phyloP scores from a whole-genome alignment of 2,797 vertebrate species.

The Scolopax rusticola region DNA sequence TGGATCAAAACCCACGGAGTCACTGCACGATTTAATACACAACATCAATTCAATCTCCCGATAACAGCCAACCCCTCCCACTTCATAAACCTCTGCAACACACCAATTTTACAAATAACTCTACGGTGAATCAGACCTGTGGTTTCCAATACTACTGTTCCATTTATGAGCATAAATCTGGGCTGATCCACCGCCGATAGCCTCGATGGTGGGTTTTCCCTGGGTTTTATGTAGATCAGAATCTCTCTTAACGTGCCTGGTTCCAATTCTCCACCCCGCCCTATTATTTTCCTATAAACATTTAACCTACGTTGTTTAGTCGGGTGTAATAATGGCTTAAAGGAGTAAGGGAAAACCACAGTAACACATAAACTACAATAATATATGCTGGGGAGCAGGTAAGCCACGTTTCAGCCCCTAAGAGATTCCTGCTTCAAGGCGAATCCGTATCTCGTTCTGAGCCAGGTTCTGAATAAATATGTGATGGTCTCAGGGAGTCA shows the following conservation, averaged over 20 bases:
- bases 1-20: conserved; percentile 30
- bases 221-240: not conserved
- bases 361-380: not conserved
- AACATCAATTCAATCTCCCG: not conserved
- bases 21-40: conserved; percentile 9
- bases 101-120: not conserved
- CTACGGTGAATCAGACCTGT: not conserved
- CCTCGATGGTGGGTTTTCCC: not conserved
- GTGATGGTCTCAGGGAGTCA: not conserved
- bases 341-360: conserved; percentile 12
- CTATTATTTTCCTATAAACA: not conserved
- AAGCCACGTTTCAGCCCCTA: not conserved
- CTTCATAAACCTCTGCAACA: not conserved
- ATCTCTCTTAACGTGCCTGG: not conserved
- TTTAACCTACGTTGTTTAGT: not conserved
- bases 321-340: not conserved
- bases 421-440: not conserved
- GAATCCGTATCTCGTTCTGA: not conserved
- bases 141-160: not conserved
- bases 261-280: not conserved
- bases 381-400: not conserved
- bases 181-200: not conserved
- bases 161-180: not conserved
- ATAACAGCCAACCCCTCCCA: not conserved
- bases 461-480: conserved; percentile 14